Evolutionary conservation across 2,888 invertebrate genomes (phyloP).

Genomic region (Osmoderma eremita): DNA sequence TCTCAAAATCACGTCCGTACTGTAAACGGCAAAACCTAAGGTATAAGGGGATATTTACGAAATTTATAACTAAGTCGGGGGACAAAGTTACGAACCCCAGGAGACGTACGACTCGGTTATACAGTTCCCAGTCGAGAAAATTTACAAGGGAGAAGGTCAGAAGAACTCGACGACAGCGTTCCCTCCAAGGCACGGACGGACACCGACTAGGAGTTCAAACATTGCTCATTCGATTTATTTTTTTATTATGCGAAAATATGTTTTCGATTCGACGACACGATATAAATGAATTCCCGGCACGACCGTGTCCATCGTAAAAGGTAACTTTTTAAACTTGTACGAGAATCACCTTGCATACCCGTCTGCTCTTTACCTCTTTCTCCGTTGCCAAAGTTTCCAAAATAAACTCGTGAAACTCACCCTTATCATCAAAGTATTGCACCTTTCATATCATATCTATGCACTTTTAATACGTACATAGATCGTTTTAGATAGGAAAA

Average conservation of each 20-base stretch:
- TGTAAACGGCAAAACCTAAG: background rate
- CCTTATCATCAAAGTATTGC: too few species aligned
- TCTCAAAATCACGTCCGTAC: conserved; percentile 34
- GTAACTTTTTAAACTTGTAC: conserved; percentile 31
- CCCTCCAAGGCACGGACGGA: conserved; percentile 13
- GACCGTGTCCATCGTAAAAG: conserved; percentile 29
- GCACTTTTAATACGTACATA: too few species aligned
- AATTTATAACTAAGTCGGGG: conserved; percentile 47
- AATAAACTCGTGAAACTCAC: too few species aligned
- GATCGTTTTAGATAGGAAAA: too few species aligned
- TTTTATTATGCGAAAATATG: conserved; percentile 35
- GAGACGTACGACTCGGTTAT: conserved; percentile 30
- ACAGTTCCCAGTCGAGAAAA: conserved; percentile 19
- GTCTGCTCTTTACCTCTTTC: too few species aligned
- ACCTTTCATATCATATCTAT: too few species aligned
- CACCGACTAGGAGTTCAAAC: conserved; percentile 11
- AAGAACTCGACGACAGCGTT: conserved; percentile 10
- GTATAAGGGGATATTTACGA: conserved; percentile 43
- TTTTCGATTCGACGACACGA: conserved; percentile 32
- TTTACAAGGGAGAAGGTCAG: conserved; percentile 26
- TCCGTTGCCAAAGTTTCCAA: too few species aligned
- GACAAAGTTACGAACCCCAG: conserved; percentile 22
- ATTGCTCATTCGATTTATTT: conserved; percentile 37
- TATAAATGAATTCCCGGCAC: conserved; percentile 31
- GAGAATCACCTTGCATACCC: background rate